phyloP scores from a whole-genome alignment of 2,113 vertebrate genomes.

The Leucopsar rothschildi region DNA sequence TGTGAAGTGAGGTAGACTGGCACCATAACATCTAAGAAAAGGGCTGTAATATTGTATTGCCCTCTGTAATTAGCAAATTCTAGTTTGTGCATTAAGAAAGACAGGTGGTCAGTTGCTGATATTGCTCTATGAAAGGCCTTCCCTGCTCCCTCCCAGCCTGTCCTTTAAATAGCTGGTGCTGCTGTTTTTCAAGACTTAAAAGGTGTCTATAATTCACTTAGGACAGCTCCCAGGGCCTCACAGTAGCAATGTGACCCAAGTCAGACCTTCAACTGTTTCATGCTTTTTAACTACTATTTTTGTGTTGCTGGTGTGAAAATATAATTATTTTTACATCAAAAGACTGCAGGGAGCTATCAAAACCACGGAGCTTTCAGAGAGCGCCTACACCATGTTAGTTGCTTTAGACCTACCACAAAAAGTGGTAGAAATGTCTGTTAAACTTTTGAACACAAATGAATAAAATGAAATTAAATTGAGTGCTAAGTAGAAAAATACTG shows the following conservation, averaged over 20 bases:
- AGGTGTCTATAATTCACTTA: not conserved
- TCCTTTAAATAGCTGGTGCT: not conserved
- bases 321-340: not conserved
- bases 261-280: not conserved
- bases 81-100: slow-evolving; percentile 25
- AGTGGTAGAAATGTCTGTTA: not conserved
- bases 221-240: not conserved
- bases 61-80: slow-evolving; percentile 44
- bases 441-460: not conserved
- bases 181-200: not conserved
- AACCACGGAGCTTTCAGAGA: not conserved
- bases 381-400: not conserved
- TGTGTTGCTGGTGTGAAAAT: slow-evolving; percentile 22
- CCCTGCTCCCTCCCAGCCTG: not conserved
- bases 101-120: slow-evolving; percentile 25
- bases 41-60: slow-evolving; percentile 54
- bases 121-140: not conserved
- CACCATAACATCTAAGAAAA: slow-evolving; percentile 65
- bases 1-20: slow-evolving; percentile 62
- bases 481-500: not conserved
- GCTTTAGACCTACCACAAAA: not conserved
- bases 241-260: not conserved
- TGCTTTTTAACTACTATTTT: not conserved
- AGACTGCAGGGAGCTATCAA: not conserved
- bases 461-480: not conserved